Evolutionary conservation across 2,888 invertebrate genomes (phyloP).

Genomic region (Bursaphelenchus okinawaensis): DNA sequence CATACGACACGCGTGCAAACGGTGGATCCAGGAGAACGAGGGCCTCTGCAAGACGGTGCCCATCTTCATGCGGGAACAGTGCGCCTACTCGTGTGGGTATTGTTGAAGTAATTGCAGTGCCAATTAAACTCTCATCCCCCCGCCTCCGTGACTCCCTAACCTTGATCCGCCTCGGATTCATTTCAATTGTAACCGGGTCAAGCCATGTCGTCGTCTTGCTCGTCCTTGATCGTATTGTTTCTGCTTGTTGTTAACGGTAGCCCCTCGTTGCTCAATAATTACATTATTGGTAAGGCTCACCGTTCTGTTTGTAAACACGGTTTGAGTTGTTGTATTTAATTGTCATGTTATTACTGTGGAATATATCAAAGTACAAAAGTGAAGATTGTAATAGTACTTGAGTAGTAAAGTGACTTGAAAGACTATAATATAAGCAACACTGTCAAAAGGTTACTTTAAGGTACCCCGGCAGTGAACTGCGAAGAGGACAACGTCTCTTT

Average conservation of each 20-base stretch:
- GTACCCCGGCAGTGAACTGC: conserved; percentile 54
- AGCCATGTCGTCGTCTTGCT: background rate
- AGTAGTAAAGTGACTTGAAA: too few species aligned
- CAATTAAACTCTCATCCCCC: too few species aligned
- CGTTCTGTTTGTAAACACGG: too few species aligned
- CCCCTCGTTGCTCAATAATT: background rate
- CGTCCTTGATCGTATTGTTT: background rate
- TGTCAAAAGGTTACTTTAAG: conserved; percentile 30
- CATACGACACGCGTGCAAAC: conserved; percentile 49
- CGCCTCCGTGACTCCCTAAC: background rate
- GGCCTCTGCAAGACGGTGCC: conserved; percentile 50
- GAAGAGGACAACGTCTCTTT: conserved; percentile 53
- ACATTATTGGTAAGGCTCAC: background rate
- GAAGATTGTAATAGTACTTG: too few species aligned
- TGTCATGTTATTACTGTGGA: too few species aligned
- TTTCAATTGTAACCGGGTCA: background rate
- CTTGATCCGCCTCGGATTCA: background rate
- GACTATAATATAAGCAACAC: too few species aligned
- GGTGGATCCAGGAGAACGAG: conserved; percentile 50
- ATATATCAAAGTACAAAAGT: too few species aligned
- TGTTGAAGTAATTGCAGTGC: too few species aligned
- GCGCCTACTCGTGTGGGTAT: conserved; percentile 34
- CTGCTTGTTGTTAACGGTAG: background rate
- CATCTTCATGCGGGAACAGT: conserved; percentile 53
- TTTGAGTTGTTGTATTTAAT: too few species aligned